Conservation (phyloP, 2,113 vertebrate genomes). For the Sinocyclocheilus grahami region DNA sequence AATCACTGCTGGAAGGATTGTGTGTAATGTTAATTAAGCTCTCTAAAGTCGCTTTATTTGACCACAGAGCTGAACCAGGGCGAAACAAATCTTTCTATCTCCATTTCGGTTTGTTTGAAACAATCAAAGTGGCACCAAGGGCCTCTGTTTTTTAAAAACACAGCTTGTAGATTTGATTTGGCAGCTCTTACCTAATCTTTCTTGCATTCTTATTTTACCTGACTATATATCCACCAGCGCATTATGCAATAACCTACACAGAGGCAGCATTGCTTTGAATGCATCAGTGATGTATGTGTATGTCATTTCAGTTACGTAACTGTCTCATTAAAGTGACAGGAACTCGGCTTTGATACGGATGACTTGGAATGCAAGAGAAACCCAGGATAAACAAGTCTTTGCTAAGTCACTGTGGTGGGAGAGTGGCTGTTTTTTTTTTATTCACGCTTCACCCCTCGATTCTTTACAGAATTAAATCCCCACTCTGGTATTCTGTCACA, state of each 20-base stretch:
- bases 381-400: slow-evolving; percentile 39
- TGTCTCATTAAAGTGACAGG: slow-evolving; percentile 34
- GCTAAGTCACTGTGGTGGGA: slow-evolving; percentile 14
- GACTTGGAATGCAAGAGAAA: slow-evolving; percentile 33
- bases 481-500: background rate
- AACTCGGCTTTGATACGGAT: slow-evolving; percentile 36
- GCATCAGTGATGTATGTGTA: slow-evolving; percentile 21
- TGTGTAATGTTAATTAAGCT: slow-evolving; percentile 13
- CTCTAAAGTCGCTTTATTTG: slow-evolving; percentile 18
- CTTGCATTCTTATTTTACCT: slow-evolving; percentile 8
- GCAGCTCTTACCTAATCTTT: background rate
- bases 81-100: slow-evolving; percentile 1
- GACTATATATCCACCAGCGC: background rate
- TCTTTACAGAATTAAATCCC: background rate
- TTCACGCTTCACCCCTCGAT: background rate
- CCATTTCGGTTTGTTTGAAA: background rate
- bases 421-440: slow-evolving; percentile 17
- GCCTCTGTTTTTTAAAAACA: background rate
- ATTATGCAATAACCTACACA: slow-evolving; percentile 30
- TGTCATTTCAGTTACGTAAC: slow-evolving; percentile 30
- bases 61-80: background rate
- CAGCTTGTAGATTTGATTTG: background rate
- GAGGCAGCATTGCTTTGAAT: slow-evolving; percentile 1
- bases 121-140: background rate
- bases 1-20: background rate